Evolutionary conservation across 2,888 invertebrate species (phyloP), one percentile per base, ranked within the genome.

Genomic region (Tenthredo scrophulariae): DNA sequence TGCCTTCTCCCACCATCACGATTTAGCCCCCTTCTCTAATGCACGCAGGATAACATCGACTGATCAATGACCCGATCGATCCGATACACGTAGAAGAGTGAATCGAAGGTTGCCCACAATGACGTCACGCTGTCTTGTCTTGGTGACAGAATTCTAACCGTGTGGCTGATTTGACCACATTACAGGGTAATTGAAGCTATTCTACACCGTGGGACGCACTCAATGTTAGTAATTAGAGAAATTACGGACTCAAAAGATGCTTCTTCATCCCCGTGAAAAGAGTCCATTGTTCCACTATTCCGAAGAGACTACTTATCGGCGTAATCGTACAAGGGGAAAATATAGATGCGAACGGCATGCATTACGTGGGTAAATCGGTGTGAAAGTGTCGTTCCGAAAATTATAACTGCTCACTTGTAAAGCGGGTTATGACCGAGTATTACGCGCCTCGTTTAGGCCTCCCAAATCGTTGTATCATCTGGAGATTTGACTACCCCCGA

Each of bases 61-160:
- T 83, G 83, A 67, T 83, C 83, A 83, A 83, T 70, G 83, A 70
- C 67, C 67, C 29, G 26, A 83, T 62, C 40, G 37, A 40, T 22
- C 4, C 46, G 15, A 13, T 62, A 13, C 15, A 80, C 13, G 40
- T 13, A n/a, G 62, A 80, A 80, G 62, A 37, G 80, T 80, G 62
- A 37, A 80, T 80, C 62, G 22, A 62, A 58, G 58, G 62, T 77
- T 50, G 10, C 74, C 29, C 22, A 22, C 22, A n/a, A 54, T 77
- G 50, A 77, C 54, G 33, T 54, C 54, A 74, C 43, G 29, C 46
- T 29, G 29, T 6, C 40, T 22, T 37, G 5, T 62, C n/a, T 26
- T 40, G 62, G 13, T 6, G 62, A n/a, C 62, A 62, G 46, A 4
- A 6, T 62, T 62, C 37, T n/a, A 40, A 22, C 80, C n/a, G 22